phyloP scores from a whole-genome alignment of 2,797 vertebrate species.

The Apogon hyalosoma region DNA sequence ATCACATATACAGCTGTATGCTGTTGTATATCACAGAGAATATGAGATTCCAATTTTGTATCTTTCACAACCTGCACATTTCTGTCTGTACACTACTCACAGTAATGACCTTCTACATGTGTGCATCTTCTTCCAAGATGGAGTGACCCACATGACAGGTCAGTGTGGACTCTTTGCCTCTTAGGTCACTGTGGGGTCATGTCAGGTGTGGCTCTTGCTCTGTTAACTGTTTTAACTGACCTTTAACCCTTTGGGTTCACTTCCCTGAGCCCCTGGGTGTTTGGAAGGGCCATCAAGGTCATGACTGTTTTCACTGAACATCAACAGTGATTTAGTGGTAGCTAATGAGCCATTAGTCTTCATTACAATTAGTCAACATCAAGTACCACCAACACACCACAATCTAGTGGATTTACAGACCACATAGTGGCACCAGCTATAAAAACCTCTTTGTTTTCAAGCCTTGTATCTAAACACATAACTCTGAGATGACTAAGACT shows the following conservation, averaged over 20 bases:
- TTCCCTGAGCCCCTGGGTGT: slow-evolving; percentile 50
- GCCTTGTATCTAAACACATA: slow-evolving; percentile 36
- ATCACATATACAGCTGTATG: too few relatives aligned
- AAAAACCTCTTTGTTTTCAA: slow-evolving; percentile 38
- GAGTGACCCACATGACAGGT: slow-evolving; percentile 51
- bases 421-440: slow-evolving; percentile 46
- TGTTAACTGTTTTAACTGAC: slow-evolving; percentile 70
- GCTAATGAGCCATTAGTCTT: slow-evolving; percentile 79
- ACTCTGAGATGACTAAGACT: slow-evolving; percentile 42
- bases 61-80: too few relatives aligned
- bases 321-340: slow-evolving; percentile 76
- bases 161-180: slow-evolving; percentile 38
- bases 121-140: too few relatives aligned
- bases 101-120: too few relatives aligned
- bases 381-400: slow-evolving; percentile 20
- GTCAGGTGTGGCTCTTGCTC: slow-evolving; percentile 67
- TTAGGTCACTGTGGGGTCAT: slow-evolving; percentile 60
- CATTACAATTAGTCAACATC: slow-evolving; percentile 57
- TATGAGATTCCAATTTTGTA: too few relatives aligned
- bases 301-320: slow-evolving; percentile 82
- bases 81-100: too few relatives aligned
- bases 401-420: slow-evolving; percentile 30
- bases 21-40: too few relatives aligned
- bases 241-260: slow-evolving; percentile 67
- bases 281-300: slow-evolving; percentile 51